These are phyloP conservation scores for Chaetodon auriga DNA, from an alignment of 2,113 vertebrate species.

Conservation along the genomic window DNA sequence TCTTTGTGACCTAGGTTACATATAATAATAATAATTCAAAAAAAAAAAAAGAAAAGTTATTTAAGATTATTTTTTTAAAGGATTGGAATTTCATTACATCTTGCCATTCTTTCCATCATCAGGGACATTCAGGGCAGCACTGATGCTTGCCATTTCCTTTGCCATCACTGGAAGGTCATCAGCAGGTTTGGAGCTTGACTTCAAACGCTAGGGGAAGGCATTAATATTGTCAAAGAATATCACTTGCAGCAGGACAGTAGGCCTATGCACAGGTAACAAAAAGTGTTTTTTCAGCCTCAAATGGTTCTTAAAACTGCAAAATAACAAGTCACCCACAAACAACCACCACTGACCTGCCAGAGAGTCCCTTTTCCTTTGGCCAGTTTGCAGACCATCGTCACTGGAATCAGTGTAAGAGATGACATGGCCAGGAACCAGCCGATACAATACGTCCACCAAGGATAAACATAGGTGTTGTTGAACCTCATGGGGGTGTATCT, in stretches of 20 bases:
- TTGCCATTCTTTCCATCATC: constrained; percentile 21
- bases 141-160: constrained; percentile 48
- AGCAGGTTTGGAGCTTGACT: constrained; percentile 55
- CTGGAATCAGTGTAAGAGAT: constrained; percentile 74
- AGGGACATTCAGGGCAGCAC: neutral
- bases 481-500: constrained; percentile 79
- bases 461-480: constrained; percentile 81
- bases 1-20: no score
- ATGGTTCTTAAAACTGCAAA: neutral
- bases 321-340: neutral
- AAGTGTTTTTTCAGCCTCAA: neutral
- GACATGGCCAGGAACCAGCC: constrained; percentile 81
- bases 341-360: constrained; percentile 71
- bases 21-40: neutral
- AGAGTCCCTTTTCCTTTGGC: constrained; percentile 70
- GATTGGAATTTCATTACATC: neutral
- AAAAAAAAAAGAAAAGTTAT: neutral
- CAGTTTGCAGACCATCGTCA: constrained; percentile 76
- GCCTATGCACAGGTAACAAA: neutral
- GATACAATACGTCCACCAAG: constrained; percentile 78
- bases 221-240: constrained; percentile 4
- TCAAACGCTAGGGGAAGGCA: constrained; percentile 65
- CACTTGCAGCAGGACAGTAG: neutral
- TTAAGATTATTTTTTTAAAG: neutral
- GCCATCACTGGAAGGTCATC: constrained; percentile 63